These are phyloP conservation scores for Trinorchestia longiramus DNA, from an alignment of 1,140 invertebrate species.

Conservation along the genomic window DNA sequence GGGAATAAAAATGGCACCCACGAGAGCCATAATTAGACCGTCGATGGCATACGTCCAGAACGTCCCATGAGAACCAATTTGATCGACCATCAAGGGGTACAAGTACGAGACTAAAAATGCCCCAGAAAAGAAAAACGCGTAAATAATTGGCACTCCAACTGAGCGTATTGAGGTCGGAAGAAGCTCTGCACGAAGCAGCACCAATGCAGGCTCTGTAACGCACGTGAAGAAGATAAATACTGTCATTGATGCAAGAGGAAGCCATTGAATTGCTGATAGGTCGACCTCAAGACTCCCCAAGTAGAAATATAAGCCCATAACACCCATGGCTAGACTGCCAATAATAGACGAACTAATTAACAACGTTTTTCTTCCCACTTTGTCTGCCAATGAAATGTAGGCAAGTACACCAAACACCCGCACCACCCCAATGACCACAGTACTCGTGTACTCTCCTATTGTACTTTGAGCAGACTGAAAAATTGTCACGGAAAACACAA, in stretches of 20 bases:
- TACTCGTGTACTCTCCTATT: conserved; percentile 58
- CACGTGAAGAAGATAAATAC: conserved; percentile 59
- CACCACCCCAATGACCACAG: conserved; percentile 56
- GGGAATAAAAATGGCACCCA: conserved; percentile 53
- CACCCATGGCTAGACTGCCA: conserved; percentile 48
- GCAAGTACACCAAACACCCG: conserved; percentile 57
- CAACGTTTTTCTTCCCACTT: conserved; percentile 55
- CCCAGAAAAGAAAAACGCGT: conserved; percentile 59
- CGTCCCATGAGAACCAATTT: conserved; percentile 60
- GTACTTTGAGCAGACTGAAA: conserved; percentile 58
- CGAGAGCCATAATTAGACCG: conserved; percentile 56
- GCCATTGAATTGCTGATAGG: conserved; percentile 53
- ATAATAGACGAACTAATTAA: conserved; percentile 48
- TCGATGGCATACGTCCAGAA: conserved; percentile 58
- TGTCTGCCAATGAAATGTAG: conserved; percentile 58
- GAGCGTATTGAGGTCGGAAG: conserved; percentile 59
- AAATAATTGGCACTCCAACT: conserved; percentile 56
- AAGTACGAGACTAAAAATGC: conserved; percentile 56
- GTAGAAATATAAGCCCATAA: conserved; percentile 62
- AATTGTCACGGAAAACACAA: conserved; percentile 61
- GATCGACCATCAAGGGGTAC: conserved; percentile 59
- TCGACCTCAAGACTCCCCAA: conserved; percentile 39
- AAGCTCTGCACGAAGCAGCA: conserved; percentile 60
- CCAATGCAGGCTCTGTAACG: conserved; percentile 34
- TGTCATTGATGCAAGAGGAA: conserved; percentile 58